Evolutionary conservation across 1,140 invertebrate genomes (phyloP), one percentile per base, ranked within the genome.

Genomic region (Heliconius congener): DNA sequence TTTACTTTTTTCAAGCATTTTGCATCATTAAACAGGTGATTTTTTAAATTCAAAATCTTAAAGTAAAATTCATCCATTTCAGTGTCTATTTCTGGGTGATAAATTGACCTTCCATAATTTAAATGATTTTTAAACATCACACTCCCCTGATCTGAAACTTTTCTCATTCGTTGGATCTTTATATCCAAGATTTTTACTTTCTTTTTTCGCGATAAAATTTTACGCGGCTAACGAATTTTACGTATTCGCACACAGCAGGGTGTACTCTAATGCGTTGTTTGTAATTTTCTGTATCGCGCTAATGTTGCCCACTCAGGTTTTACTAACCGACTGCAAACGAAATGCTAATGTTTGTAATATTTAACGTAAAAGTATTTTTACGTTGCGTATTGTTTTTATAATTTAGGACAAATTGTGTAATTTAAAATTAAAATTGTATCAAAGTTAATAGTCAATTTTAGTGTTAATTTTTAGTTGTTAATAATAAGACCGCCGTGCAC

Each of bases 151-250:
- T 66, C 60, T 5, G 37, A 66, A 66, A 66, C 34, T 76, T 76
- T 76, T 42, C 57, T 42, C 73, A 74, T 66, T 60, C 74, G 2
- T 66, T 34, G 42, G 57, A 66, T 76, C 42, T 13, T 46, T 76
- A 42, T 23, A 66, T 39, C 55, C 34, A 60, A 66, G 57, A 42
- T 66, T 30, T 66, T 66, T 66, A 30, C 60, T 66, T 66, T 66
- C 27, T 30, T 66, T 66, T 27, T 46, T 66, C 16, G 27, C 27
- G 27, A 66, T 66, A 66, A 66, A 66, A 66, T 66, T 66, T 66
- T 66, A 30, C 23, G 60, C 27, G 27, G 60, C 27, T 27, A 66
- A 66, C 60, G 60, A 66, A 66, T 30, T 66, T 66, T 30, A 27
- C 60, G 60, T 30, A 66, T 30, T 16, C 23, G 23, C 23, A 23